Conservation (phyloP, 2,113 vertebrate genomes). For the Catharus minimus region DNA sequence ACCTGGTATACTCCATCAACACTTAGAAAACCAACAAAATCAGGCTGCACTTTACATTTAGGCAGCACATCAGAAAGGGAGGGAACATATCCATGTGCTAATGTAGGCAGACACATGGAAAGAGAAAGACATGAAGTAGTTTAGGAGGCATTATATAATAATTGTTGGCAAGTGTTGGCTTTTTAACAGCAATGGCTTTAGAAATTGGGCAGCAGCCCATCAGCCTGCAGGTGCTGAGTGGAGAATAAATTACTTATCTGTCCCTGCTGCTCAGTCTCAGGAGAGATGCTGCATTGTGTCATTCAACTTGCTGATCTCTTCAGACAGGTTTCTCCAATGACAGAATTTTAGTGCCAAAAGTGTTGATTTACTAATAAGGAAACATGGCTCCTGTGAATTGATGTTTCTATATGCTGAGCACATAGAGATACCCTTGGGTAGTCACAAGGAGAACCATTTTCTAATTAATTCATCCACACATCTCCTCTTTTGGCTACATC, state of each 20-base stretch:
- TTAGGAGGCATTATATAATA: constrained; percentile 30
- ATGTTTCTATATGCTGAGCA: background rate
- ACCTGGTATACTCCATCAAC: background rate
- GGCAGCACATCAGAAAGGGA: background rate
- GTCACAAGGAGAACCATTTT: constrained; percentile 35
- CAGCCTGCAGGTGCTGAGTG: background rate
- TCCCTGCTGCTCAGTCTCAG: constrained; percentile 27
- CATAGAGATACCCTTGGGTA: constrained; percentile 15
- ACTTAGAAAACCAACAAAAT: background rate
- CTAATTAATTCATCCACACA: constrained; percentile 63
- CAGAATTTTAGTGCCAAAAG: background rate
- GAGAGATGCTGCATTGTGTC: background rate
- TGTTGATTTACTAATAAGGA: background rate
- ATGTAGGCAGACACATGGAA: constrained; percentile 6
- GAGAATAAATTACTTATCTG: constrained; percentile 36
- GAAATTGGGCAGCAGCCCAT: constrained; percentile 27
- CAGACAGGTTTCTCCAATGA: constrained; percentile 18
- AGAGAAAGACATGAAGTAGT: background rate
- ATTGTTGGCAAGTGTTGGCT: constrained; percentile 31
- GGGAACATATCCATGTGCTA: background rate
- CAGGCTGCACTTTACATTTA: background rate
- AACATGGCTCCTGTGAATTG: background rate
- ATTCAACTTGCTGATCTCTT: constrained; percentile 41
- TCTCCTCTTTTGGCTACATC: constrained; percentile 19
- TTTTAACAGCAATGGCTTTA: constrained; percentile 31